Conservation (phyloP, 2,888 invertebrate species). For the Byasa hedistus region DNA sequence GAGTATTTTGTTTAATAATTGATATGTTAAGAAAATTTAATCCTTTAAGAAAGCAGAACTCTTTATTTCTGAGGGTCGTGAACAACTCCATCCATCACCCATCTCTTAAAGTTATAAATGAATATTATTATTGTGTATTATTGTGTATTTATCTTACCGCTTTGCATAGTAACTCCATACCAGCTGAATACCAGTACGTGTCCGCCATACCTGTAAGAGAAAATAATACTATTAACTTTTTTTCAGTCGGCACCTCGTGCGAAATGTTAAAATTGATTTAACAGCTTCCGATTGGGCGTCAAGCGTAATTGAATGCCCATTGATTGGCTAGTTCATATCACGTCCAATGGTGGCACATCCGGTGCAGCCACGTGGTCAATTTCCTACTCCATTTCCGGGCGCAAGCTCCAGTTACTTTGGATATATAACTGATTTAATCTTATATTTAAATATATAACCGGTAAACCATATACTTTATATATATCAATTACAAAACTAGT, state of each 20-base stretch:
- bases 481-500: neutral
- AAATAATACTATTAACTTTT: constrained; percentile 28
- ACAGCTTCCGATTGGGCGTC: constrained; percentile 40
- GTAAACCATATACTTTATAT: neutral
- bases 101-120: no score
- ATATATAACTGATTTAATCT: constrained; percentile 1
- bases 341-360: constrained; percentile 66
- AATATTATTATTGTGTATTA: neutral
- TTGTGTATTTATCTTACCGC: constrained; percentile 40
- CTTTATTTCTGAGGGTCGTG: no score
- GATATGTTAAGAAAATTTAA: no score
- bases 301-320: constrained; percentile 63
- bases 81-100: no score
- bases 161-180: constrained; percentile 8
- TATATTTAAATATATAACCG: neutral
- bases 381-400: constrained; percentile 72
- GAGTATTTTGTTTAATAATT: no score
- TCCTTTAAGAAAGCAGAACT: no score
- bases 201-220: constrained; percentile 57
- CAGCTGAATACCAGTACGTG: constrained; percentile 41
- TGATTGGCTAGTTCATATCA: constrained; percentile 71
- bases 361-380: constrained; percentile 68
- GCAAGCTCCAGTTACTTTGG: constrained; percentile 43
- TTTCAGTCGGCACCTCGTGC: constrained; percentile 29
- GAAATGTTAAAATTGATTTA: constrained; percentile 39